Percentiles rank a stretch among this genome's conserved stretches.
Evolutionary conservation across 2,888 invertebrate genomes (phyloP).

Genomic region (Eutolmus rufibarbis): DNA sequence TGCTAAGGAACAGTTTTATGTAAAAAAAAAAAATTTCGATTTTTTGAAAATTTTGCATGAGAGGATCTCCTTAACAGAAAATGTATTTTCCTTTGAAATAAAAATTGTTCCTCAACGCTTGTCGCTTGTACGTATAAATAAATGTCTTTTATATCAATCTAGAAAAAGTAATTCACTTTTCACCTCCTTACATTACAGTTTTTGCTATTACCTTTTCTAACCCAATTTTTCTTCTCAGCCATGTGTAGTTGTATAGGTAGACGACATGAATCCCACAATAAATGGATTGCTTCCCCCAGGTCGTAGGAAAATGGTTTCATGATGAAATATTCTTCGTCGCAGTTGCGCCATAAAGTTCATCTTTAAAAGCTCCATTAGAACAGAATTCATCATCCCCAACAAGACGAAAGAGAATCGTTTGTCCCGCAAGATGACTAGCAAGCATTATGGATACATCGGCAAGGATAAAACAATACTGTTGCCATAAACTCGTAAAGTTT

Average conservation of each 20-base stretch:
- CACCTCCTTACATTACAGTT: background rate
- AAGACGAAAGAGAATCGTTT: background rate
- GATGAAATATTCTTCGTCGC: background rate
- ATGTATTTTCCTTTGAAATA: too few species aligned
- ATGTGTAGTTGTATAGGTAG: background rate
- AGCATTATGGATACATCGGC: background rate
- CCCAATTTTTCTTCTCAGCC: background rate
- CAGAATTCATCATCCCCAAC: background rate
- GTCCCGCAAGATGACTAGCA: background rate
- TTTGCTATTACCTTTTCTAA: background rate
- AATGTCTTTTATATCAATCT: background rate
- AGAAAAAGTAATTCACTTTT: background rate
- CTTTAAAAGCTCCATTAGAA: background rate
- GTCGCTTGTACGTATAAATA: background rate
- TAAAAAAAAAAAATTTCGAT: too few species aligned
- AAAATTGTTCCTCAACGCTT: background rate
- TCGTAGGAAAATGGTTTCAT: background rate
- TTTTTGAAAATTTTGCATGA: too few species aligned
- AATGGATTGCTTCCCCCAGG: background rate
- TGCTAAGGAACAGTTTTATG: too few species aligned
- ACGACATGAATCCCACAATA: background rate
- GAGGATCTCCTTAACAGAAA: too few species aligned
- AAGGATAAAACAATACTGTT: background rate
- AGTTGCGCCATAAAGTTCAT: background rate
- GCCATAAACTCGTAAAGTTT: background rate